phyloP scores from a whole-genome alignment of 2,888 invertebrate genomes.

The Leptinotarsa rubiginosa region DNA sequence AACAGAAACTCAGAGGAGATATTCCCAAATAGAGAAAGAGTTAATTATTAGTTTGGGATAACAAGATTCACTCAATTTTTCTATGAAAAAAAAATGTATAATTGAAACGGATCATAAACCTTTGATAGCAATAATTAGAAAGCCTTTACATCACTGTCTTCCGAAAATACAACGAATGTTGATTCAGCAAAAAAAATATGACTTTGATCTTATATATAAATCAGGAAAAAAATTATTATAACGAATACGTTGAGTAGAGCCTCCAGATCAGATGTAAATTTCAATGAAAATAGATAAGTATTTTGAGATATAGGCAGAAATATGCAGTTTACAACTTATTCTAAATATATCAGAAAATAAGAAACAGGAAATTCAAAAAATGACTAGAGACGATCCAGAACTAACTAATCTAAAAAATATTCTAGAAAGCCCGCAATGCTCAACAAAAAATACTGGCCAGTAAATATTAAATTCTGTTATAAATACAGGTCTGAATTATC shows the following conservation, averaged over 20 bases:
- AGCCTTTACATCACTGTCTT: too few relatives aligned
- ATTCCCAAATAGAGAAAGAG: not conserved
- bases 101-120: too few relatives aligned
- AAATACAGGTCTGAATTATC: not conserved
- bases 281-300: too few relatives aligned
- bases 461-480: constrained; percentile 17
- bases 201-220: too few relatives aligned
- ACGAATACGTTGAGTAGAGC: constrained; percentile 2
- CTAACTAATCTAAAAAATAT: not conserved
- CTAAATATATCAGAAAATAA: too few relatives aligned
- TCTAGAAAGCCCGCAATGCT: not conserved
- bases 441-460: not conserved
- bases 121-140: too few relatives aligned
- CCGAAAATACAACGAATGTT: too few relatives aligned
- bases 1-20: not conserved
- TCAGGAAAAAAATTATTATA: not conserved
- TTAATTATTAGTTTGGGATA: too few relatives aligned
- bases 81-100: too few relatives aligned
- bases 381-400: not conserved
- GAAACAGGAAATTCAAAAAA: too few relatives aligned
- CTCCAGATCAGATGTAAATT: not conserved
- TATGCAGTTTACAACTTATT: not conserved
- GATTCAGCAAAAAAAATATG: too few relatives aligned
- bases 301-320: not conserved
- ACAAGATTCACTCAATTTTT: too few relatives aligned